Evolutionary conservation across 1,140 invertebrate species (phyloP), one percentile per base, ranked within the genome.

Genomic region (Atta texana): DNA sequence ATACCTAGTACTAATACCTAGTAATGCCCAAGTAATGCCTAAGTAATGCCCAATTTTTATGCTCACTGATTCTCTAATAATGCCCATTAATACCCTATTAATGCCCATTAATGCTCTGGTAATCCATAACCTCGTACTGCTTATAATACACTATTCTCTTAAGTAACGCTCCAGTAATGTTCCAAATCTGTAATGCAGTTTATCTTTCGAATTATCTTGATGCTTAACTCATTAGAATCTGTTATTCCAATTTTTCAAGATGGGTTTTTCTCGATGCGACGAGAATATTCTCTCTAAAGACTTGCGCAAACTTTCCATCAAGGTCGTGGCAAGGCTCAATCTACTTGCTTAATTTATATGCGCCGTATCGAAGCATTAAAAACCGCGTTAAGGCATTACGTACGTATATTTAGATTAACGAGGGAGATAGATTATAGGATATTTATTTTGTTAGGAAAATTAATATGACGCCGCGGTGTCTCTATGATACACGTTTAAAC

Each of bases 361-460:
- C 39, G 55, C 80, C 28, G 24, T 14, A 34, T 61, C 69, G 57
- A 51, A 59, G 55, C 55, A 69, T 61, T 59, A 61, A 84, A 84
- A 39, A 69, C n/a, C 39, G 55, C 55, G n/a, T n/a, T 31, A 24
- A 49, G 16, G 59, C 75, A 31, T 78, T 51, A 64, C 75, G 51
- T 16, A 34, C 39, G 4, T 21, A 31, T 63, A 63, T 84, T 84
- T 74, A 51, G 69, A 84, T 84, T 75, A 84, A 84, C 24, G 55
- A 61, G 39, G 3, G 16, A 75, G 80, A 84, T 84, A 21, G 18
- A 63, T 51, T 18, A 18, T 51, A 51, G 18, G 39, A 39, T 24
- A 84, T 84, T 84, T 34, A 49, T 64, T 84, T 84, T 75, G 57
- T 82, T 61, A 14, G 2, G 69, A 84, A 74, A 84, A 84, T 84